phyloP scores from a whole-genome alignment of 1,140 invertebrate genomes.

The Dendroctonus valens region DNA sequence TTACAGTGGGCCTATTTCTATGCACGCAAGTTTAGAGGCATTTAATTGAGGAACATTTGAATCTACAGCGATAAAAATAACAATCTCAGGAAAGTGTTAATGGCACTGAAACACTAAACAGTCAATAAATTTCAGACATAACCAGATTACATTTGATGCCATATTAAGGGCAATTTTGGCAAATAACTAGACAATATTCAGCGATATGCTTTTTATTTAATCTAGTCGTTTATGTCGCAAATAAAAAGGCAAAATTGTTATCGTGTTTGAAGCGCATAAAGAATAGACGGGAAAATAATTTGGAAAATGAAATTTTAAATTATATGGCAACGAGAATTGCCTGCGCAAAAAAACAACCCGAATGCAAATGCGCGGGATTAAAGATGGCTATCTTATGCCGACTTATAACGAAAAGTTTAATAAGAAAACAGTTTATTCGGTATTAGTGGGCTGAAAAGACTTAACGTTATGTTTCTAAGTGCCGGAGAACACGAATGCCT shows the following conservation, averaged over 20 bases:
- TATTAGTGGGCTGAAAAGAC: slow-evolving; percentile 32
- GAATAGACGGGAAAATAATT: slow-evolving; percentile 25
- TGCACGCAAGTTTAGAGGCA: too few species aligned
- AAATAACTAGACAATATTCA: too few species aligned
- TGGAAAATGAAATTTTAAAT: slow-evolving; percentile 33
- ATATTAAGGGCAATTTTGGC: too few species aligned
- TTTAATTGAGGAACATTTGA: too few species aligned
- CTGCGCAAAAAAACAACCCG: slow-evolving; percentile 19
- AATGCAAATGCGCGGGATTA: slow-evolving; percentile 29
- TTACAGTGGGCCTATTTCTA: too few species aligned
- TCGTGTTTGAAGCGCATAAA: slow-evolving; percentile 8
- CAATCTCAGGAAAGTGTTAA: too few species aligned
- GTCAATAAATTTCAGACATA: too few species aligned
- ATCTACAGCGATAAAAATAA: too few species aligned
- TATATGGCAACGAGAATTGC: slow-evolving; percentile 13
- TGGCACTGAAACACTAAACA: too few species aligned
- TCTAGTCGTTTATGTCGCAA: neutral
- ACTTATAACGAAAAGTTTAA: slow-evolving; percentile 35
- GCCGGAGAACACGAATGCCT: slow-evolving; percentile 22
- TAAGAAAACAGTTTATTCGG: slow-evolving; percentile 32
- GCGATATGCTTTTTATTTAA: too few species aligned
- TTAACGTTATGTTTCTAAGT: slow-evolving; percentile 15
- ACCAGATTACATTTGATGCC: too few species aligned
- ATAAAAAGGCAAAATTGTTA: slow-evolving; percentile 12
- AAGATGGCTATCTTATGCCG: slow-evolving; percentile 32